Conservation (phyloP, 2,797 vertebrate species). For the Vultur gryphus region DNA sequence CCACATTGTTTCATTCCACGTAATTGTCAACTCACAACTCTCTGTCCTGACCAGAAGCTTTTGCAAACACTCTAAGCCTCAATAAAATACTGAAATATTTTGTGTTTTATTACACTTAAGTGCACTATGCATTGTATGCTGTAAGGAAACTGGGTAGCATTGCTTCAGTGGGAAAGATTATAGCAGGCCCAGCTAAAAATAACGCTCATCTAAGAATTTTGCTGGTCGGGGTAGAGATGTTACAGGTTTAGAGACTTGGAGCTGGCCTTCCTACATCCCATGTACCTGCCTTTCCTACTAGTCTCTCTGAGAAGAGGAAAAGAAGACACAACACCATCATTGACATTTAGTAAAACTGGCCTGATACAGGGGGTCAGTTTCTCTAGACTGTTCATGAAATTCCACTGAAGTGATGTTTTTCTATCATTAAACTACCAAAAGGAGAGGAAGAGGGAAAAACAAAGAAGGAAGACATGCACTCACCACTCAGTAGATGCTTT, state of each 20-base stretch:
- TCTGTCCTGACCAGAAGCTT: not conserved
- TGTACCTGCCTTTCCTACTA: not conserved
- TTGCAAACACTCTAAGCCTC: not conserved
- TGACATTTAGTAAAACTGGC: not conserved
- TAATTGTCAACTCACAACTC: not conserved
- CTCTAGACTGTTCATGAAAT: not conserved
- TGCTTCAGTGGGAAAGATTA: not conserved
- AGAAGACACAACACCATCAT: not conserved
- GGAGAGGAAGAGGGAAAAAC: not conserved
- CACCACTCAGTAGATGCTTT: not conserved
- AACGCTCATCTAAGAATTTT: not conserved
- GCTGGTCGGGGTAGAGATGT: not conserved
- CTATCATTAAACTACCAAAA: not conserved
- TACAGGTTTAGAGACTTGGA: not conserved
- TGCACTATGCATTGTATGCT: not conserved
- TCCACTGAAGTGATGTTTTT: not conserved
- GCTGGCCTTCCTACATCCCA: not conserved
- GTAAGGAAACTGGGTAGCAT: not conserved
- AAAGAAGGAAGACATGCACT: not conserved
- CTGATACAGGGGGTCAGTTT: not conserved
- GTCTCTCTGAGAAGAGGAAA: not conserved
- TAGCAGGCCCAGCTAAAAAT: not conserved
- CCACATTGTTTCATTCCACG: not conserved
- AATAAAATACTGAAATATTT: not conserved
- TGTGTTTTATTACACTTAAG: not conserved